Percentiles rank a stretch among this genome's conserved stretches.
Evolutionary conservation across 2,113 vertebrate genomes (phyloP).

Genomic region (Menura novaehollandiae): DNA sequence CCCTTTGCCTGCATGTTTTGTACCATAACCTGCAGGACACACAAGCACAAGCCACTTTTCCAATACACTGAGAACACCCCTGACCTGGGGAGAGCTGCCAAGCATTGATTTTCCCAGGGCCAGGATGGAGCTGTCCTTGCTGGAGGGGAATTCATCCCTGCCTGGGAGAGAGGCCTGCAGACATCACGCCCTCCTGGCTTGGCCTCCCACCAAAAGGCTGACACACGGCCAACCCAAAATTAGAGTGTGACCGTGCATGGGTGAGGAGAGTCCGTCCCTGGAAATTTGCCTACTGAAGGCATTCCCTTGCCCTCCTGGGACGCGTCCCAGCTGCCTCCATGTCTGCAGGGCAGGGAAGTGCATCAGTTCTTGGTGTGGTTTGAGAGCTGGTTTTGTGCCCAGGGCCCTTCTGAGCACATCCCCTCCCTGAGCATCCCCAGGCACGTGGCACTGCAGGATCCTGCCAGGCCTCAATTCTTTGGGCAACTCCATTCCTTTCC

Average conservation of each 20-base stretch:
- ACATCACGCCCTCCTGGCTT: background rate
- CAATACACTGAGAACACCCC: background rate
- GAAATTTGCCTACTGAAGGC: background rate
- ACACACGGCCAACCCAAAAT: background rate
- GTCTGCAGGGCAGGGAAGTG: background rate
- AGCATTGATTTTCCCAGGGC: background rate
- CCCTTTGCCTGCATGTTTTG: background rate
- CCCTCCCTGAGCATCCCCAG: background rate
- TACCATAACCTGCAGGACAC: too few species aligned
- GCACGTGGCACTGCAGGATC: background rate
- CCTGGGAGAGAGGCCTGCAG: background rate
- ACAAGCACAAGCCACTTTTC: background rate
- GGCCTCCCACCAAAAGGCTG: background rate
- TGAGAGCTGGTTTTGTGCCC: background rate
- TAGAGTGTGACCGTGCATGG: fast-evolving
- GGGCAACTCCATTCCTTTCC: background rate
- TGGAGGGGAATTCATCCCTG: background rate
- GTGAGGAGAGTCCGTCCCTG: background rate
- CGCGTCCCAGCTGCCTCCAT: background rate
- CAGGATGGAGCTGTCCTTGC: background rate
- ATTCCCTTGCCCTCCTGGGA: background rate
- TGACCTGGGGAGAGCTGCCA: background rate
- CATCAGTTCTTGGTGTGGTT: background rate
- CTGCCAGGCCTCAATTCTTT: background rate
- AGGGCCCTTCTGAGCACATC: background rate